Conservation (phyloP, 2,113 vertebrate genomes). For the Aptenodytes forsteri region DNA sequence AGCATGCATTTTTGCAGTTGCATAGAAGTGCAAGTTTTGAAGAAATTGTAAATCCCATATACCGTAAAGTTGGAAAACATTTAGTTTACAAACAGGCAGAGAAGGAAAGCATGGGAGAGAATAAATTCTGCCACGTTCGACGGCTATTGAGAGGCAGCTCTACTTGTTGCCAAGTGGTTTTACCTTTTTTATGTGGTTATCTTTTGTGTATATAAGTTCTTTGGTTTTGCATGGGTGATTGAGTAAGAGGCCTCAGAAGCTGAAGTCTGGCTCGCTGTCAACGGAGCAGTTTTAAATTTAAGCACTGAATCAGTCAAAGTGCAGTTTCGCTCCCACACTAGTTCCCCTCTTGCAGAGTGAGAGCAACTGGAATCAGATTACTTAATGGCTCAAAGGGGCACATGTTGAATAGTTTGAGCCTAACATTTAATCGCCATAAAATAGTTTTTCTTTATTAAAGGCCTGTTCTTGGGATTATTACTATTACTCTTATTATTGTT, state of each 20-base stretch:
- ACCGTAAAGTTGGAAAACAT: background rate
- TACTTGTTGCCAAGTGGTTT: background rate
- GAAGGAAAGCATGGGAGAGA: background rate
- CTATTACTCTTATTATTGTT: background rate
- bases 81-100: background rate
- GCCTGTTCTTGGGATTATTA: background rate
- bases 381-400: background rate
- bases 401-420: background rate
- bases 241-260: constrained; percentile 25
- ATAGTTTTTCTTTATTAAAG: background rate
- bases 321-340: background rate
- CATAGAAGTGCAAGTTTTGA: background rate
- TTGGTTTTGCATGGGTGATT: background rate
- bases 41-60: background rate
- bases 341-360: background rate
- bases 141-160: background rate
- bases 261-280: background rate
- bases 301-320: background rate
- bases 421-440: background rate
- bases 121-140: background rate
- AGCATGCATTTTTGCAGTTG: background rate
- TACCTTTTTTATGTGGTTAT: background rate
- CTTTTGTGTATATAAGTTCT: background rate
- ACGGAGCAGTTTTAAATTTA: background rate
- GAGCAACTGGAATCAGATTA: background rate